A percentile compares a stretch with the other conserved stretches of the same genome.
These are phyloP conservation scores for Meteorus sp. DNA, from an alignment of 1,140 invertebrate genomes.

Conservation along the genomic window DNA sequence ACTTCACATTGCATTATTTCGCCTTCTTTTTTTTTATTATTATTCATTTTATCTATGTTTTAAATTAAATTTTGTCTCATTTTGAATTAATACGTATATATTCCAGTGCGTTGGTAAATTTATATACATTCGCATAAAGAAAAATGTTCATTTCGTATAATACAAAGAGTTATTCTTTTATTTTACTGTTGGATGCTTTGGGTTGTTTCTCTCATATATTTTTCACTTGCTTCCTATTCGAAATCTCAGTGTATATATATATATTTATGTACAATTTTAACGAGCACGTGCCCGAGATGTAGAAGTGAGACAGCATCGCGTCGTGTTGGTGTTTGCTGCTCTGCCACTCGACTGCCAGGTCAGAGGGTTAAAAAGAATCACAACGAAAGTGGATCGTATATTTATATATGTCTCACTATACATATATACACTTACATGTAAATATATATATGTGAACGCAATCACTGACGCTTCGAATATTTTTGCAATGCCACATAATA, in stretches of 20 bases:
- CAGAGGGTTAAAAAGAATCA: slow-evolving; percentile 4
- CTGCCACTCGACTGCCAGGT: slow-evolving; percentile 7
- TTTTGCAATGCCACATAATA: not conserved
- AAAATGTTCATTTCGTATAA: too few species aligned
- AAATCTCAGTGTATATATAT: not conserved
- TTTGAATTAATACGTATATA: not conserved
- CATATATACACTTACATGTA: too few species aligned
- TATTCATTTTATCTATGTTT: not conserved
- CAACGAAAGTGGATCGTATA: slow-evolving; percentile 5
- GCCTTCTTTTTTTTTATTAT: too few species aligned
- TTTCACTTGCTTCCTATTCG: not conserved
- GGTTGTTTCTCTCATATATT: not conserved
- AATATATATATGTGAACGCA: too few species aligned
- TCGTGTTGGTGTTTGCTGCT: too few species aligned
- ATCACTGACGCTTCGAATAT: slow-evolving; percentile 18
- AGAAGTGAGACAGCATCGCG: not conserved
- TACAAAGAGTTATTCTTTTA: too few species aligned
- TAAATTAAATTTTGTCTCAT: not conserved
- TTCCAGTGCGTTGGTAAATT: too few species aligned
- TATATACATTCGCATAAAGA: too few species aligned
- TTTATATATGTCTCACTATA: too few species aligned
- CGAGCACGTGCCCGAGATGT: slow-evolving; percentile 20
- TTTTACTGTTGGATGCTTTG: too few species aligned
- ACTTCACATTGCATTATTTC: too few species aligned
- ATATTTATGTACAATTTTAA: slow-evolving; percentile 22